Conservation (phyloP, 2,113 vertebrate species). For the Pteropus alecto region DNA sequence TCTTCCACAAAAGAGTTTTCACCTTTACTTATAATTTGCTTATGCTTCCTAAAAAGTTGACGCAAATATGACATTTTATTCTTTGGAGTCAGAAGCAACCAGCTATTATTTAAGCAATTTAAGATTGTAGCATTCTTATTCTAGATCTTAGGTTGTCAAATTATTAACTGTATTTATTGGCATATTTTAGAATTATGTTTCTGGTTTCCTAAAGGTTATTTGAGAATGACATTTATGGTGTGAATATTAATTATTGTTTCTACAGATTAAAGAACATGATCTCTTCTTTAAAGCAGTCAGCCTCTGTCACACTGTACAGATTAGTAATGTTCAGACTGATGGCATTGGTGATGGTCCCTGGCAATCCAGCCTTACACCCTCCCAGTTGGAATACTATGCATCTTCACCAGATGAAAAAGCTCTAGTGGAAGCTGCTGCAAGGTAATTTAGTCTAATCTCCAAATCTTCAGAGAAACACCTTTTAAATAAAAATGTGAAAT, state of each 20-base stretch:
- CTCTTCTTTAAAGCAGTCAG: slow-evolving; percentile 97
- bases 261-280: slow-evolving; percentile 89
- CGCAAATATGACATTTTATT: neutral
- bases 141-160: neutral
- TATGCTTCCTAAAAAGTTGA: neutral
- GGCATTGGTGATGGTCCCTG: slow-evolving; percentile 85
- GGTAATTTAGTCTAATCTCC: slow-evolving; percentile 80
- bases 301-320: slow-evolving; percentile 97
- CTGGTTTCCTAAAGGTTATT: neutral
- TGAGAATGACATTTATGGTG: neutral
- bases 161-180: neutral
- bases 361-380: slow-evolving; percentile 85
- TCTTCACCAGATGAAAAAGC: slow-evolving; percentile 98
- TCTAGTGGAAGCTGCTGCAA: slow-evolving; percentile 95
- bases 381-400: slow-evolving; percentile 94
- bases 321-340: slow-evolving; percentile 91
- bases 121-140: neutral
- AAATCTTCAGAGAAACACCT: neutral
- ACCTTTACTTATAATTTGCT: neutral
- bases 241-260: slow-evolving; percentile 45
- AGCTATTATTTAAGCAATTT: neutral
- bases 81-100: neutral
- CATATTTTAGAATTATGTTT: neutral
- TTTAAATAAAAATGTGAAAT: slow-evolving; percentile 3
- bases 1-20: neutral